These are phyloP conservation scores for Chloroceryle inda DNA, from an alignment of 2,797 vertebrate species.

Conservation along the genomic window DNA sequence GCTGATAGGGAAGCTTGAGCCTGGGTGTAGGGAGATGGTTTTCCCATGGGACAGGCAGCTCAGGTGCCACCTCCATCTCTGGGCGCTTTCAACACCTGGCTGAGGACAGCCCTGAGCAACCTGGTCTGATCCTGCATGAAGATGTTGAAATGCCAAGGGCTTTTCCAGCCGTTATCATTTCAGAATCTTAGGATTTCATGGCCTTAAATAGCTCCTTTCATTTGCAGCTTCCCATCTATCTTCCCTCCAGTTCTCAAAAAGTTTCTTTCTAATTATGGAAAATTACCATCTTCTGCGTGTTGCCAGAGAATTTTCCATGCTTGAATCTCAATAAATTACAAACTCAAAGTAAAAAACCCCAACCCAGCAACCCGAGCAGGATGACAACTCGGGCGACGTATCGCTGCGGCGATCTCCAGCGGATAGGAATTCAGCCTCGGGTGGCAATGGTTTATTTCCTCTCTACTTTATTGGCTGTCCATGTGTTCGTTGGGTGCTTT, in stretches of 20 bases:
- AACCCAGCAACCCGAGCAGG: not conserved
- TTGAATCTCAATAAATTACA: constrained; percentile 1
- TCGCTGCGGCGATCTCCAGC: not conserved
- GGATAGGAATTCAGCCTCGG: not conserved
- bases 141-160: not conserved
- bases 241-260: not conserved
- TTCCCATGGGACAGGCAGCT: not conserved
- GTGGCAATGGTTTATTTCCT: not conserved
- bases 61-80: not conserved
- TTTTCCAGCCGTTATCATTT: not conserved
- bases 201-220: not conserved
- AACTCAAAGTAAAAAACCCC: not conserved
- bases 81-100: not conserved
- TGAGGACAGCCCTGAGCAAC: not conserved
- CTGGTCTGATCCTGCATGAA: not conserved
- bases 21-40: not conserved
- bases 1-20: accelerated
- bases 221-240: not conserved
- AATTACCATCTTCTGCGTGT: not conserved
- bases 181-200: not conserved
- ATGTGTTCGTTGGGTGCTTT: not conserved
- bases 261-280: not conserved
- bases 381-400: not conserved
- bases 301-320: not conserved
- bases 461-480: not conserved